Evolutionary conservation across 37 sponge, comb jelly and placozoan genomes (phyloP).

Genomic region (Chondrosia reniformis): DNA sequence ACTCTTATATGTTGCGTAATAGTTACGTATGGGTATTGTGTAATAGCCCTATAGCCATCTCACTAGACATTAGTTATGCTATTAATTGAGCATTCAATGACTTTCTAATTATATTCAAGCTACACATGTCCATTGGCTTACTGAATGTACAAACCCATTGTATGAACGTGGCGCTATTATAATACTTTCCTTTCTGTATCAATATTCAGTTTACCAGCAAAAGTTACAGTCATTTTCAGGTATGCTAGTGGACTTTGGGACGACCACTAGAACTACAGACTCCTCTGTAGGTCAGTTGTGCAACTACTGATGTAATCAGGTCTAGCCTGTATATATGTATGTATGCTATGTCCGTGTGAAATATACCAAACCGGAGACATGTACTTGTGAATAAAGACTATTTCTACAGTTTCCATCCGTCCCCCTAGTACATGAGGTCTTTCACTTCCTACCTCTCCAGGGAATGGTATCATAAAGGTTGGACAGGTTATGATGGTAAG

Average conservation of each 20-base stretch:
- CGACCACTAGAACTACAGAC: slow-evolving; percentile 45
- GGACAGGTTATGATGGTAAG: slow-evolving; percentile 16
- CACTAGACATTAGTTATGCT: too few species aligned
- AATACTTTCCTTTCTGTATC: background rate
- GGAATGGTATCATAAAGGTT: slow-evolving; percentile 14
- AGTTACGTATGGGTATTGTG: background rate
- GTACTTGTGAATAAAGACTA: too few species aligned
- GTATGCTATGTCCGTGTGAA: background rate
- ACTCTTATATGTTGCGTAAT: background rate
- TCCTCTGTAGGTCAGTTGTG: slow-evolving; percentile 36
- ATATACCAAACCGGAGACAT: too few species aligned
- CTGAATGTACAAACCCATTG: background rate
- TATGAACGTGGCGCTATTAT: too few species aligned
- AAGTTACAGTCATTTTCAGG: slow-evolving; percentile 30
- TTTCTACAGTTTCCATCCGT: too few species aligned
- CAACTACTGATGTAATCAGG: background rate
- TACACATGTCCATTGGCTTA: too few species aligned
- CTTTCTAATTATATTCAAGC: too few species aligned
- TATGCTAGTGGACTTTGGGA: slow-evolving; percentile 63
- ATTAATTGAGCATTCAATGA: too few species aligned
- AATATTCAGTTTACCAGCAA: slow-evolving; percentile 13
- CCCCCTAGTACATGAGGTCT: too few species aligned
- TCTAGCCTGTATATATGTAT: background rate
- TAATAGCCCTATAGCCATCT: background rate
- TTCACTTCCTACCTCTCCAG: too few species aligned